These are phyloP conservation scores for Brachionus asplanchnoidis DNA, from an alignment of 1,140 invertebrate genomes.

Conservation along the genomic window DNA sequence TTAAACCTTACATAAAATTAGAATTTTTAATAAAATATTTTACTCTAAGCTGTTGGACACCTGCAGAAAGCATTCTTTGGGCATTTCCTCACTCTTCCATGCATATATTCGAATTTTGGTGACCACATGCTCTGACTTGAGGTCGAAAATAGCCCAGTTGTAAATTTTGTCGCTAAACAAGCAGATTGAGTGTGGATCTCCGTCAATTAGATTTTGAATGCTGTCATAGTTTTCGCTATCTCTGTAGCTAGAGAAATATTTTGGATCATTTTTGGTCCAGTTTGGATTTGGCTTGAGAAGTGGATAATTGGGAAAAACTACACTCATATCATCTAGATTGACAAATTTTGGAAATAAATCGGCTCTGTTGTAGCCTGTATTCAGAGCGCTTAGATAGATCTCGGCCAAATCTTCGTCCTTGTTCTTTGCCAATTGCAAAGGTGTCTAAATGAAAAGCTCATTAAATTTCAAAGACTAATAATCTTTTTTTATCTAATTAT, in stretches of 20 bases:
- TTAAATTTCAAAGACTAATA: neutral
- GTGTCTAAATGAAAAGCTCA: neutral
- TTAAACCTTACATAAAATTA: constrained; percentile 42
- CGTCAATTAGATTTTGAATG: constrained; percentile 43
- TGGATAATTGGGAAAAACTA: constrained; percentile 46
- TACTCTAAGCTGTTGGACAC: constrained; percentile 45
- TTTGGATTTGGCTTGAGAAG: constrained; percentile 43
- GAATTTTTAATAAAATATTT: constrained; percentile 14
- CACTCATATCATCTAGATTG: neutral
- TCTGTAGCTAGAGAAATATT: constrained; percentile 47
- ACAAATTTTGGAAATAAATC: neutral
- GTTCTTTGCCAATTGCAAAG: neutral
- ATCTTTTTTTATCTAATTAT: too few relatives aligned
- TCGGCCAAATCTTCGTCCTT: neutral
- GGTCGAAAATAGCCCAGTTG: constrained; percentile 50
- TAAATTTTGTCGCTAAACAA: constrained; percentile 46
- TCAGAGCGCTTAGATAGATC: neutral
- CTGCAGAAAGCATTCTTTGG: constrained; percentile 47
- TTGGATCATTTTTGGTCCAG: constrained; percentile 47
- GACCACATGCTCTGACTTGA: constrained; percentile 48
- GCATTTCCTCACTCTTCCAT: constrained; percentile 50
- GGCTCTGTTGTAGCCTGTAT: neutral
- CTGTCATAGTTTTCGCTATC: constrained; percentile 45
- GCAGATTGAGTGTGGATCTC: constrained; percentile 47
- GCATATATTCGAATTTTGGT: constrained; percentile 50